Evolutionary conservation across 2,888 invertebrate genomes (phyloP).

Genomic region (Drosophila subquinaria): DNA sequence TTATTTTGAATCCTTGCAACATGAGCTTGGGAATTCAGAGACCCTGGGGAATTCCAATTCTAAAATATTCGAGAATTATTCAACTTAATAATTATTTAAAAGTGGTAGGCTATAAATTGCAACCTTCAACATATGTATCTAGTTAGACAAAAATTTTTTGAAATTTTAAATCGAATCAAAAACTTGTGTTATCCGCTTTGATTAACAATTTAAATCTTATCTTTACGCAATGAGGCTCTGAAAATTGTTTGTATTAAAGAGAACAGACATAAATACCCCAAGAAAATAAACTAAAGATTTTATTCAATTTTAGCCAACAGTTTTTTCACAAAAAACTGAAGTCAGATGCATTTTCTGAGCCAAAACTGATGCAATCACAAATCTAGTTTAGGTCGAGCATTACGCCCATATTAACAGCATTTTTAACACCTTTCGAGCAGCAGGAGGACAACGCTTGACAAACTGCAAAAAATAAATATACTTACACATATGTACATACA

Average conservation of each 20-base stretch:
- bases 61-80: too few species aligned
- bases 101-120: too few species aligned
- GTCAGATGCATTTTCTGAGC: not conserved
- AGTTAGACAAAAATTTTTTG: too few species aligned
- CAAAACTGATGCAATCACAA: constrained; percentile 39
- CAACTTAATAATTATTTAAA: too few species aligned
- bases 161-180: too few species aligned
- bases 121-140: too few species aligned
- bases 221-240: not conserved
- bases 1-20: too few species aligned
- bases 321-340: not conserved
- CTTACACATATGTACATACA: not conserved
- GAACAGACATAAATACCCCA: not conserved
- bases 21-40: too few species aligned
- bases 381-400: constrained; percentile 28
- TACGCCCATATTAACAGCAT: constrained; percentile 74
- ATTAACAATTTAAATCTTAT: too few species aligned
- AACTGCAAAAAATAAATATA: constrained; percentile 48
- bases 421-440: constrained; percentile 64
- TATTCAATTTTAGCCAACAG: not conserved
- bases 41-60: too few species aligned
- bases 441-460: constrained; percentile 23
- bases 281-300: not conserved
- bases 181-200: too few species aligned
- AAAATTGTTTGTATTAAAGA: too few species aligned